A percentile compares a stretch with the other conserved stretches of the same genome.
Conservation (phyloP, 2,888 invertebrate species). For the Aphodius granarius region DNA sequence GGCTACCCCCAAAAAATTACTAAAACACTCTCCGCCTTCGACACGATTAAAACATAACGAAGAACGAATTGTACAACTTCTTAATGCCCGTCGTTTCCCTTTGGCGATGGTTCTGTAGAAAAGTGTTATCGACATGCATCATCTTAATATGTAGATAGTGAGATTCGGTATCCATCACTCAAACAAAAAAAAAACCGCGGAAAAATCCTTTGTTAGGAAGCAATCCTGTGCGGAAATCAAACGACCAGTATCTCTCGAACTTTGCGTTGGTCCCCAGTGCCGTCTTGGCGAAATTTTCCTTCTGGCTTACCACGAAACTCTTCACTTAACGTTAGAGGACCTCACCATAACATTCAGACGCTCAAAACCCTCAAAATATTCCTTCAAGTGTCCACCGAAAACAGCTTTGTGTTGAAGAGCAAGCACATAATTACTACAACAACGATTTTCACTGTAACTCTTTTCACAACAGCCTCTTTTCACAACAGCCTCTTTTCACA, state of each 20-base stretch:
- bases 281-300: conserved; percentile 49
- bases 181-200: conserved; percentile 37
- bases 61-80: conserved; percentile 85
- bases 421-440: conserved; percentile 23
- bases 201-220: too few relatives aligned
- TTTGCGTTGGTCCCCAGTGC: conserved; percentile 34
- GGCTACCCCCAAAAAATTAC: conserved; percentile 2
- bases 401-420: conserved; percentile 13
- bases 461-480: too few relatives aligned
- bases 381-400: conserved; percentile 24
- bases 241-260: conserved; percentile 16
- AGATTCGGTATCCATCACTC: conserved; percentile 55
- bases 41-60: conserved; percentile 79
- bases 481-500: too few relatives aligned
- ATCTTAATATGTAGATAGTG: conserved; percentile 57
- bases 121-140: conserved; percentile 72
- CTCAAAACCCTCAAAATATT: not conserved
- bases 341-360: not conserved
- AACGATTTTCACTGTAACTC: too few relatives aligned
- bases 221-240: not conserved
- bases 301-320: not conserved
- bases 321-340: not conserved
- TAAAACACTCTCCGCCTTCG: too few relatives aligned
- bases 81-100: conserved; percentile 83
- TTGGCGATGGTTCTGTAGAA: conserved; percentile 80